Percentiles rank a stretch among this genome's conserved stretches.
Evolutionary conservation across 2,113 vertebrate genomes (phyloP).

Genomic region (Pitta sordida): DNA sequence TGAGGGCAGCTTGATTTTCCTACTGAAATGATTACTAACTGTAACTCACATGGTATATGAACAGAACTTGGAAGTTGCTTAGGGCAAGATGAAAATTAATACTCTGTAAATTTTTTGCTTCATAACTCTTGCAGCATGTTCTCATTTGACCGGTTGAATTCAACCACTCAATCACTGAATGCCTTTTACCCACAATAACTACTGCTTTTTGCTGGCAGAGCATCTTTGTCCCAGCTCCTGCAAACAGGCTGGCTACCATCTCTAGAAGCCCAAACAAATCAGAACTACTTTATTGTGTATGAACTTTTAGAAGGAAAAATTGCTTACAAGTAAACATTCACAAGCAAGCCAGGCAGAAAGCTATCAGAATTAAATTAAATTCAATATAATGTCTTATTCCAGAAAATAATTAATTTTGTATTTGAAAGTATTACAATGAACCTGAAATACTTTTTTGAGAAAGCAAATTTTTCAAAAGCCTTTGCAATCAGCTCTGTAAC

Average conservation of each 20-base stretch:
- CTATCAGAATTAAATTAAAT: background rate
- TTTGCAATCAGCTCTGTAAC: slow-evolving; percentile 21
- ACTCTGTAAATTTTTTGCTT: background rate
- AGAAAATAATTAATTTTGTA: slow-evolving; percentile 15
- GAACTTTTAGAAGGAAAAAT: background rate
- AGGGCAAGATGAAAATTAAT: background rate
- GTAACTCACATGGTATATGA: background rate
- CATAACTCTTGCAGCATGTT: rapidly evolving
- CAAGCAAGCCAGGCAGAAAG: background rate
- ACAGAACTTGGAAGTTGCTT: background rate
- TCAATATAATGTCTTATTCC: background rate
- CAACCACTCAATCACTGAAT: background rate
- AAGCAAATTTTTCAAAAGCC: slow-evolving; percentile 13
- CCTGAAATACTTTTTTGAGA: background rate
- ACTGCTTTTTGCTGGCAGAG: background rate
- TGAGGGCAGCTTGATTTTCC: background rate
- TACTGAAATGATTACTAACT: background rate
- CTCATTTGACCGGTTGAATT: background rate
- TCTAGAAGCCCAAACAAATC: background rate
- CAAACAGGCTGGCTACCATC: background rate
- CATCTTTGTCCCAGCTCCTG: background rate
- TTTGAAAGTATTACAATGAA: slow-evolving; percentile 6
- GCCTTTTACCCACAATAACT: background rate
- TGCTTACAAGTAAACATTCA: background rate
- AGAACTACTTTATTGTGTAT: background rate